Conservation (phyloP, 2,113 vertebrate species). For the Festucalex cinctus region DNA sequence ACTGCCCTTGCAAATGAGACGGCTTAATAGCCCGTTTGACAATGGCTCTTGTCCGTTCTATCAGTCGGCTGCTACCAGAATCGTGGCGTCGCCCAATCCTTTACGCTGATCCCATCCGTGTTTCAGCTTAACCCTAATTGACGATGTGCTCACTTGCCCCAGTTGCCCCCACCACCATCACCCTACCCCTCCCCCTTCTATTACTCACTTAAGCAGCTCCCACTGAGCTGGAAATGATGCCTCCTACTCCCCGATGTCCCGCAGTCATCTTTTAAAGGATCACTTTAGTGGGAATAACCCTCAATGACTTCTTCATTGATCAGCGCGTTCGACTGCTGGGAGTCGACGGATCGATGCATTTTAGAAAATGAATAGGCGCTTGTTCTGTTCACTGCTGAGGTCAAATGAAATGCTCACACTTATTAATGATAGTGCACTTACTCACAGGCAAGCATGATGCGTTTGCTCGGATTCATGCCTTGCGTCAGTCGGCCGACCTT, state of each 20-base stretch:
- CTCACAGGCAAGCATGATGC: neutral
- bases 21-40: slow-evolving; percentile 18
- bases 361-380: slow-evolving; percentile 40
- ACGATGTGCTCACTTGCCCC: slow-evolving; percentile 41
- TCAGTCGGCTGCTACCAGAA: slow-evolving; percentile 11
- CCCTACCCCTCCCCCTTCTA: slow-evolving; percentile 10
- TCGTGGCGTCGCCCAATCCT: slow-evolving; percentile 46
- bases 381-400: slow-evolving; percentile 23
- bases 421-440: neutral
- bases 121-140: slow-evolving; percentile 61
- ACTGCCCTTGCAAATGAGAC: slow-evolving; percentile 31
- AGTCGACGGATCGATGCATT: slow-evolving; percentile 36
- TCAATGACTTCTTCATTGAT: slow-evolving; percentile 42
- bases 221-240: slow-evolving; percentile 43
- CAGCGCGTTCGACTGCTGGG: slow-evolving; percentile 19
- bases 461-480: neutral
- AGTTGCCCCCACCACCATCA: neutral
- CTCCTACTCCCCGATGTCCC: slow-evolving; percentile 36
- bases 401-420: neutral
- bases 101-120: slow-evolving; percentile 53
- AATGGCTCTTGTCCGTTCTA: slow-evolving; percentile 31
- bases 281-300: slow-evolving; percentile 51
- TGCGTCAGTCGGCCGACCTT: neutral
- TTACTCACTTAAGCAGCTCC: slow-evolving; percentile 50
- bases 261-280: slow-evolving; percentile 49